Evolutionary conservation across 2,113 vertebrate species (phyloP), one percentile per base, ranked within the genome.

Genomic region (Hiodon tergisus): DNA sequence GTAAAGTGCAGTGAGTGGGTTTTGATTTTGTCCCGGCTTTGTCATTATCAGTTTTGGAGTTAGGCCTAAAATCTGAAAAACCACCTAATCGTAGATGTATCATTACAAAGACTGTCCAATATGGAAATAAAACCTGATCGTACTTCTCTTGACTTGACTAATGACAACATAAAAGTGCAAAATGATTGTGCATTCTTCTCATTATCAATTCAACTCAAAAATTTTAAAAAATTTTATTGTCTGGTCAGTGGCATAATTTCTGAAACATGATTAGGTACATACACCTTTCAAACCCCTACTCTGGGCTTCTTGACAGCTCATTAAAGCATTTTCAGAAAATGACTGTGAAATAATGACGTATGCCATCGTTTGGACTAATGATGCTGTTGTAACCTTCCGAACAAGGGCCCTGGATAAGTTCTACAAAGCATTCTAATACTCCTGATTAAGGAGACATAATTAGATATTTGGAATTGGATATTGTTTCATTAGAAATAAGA

Each of bases 291-390:
- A 67, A 48, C 55, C 0, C 66, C 14, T 51, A 13, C 51, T 54
- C 62, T 66, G 52, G 54, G 55, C 14, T 55, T 53, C 73, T 53
- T 67, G 73, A 46, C 53, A 67, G 17, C 61, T 67, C 73, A 74
- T 75, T 68, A 75, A 75, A 71, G 68, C 54, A 51, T 31, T 59
- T 68, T 75, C 65, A 67, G 9, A 17, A 58, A 68, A 16, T 50
- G 54, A 66, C 74, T 60, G 54, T 61, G 66, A 75, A 68, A 75
- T 75, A 75, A 75, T 75, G 73, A 68, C 73, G 54, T 59, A 54
- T 68, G 73, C 68, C 65, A 76, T 57, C 53, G 50, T 58, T 57
- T n/a, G 61, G 58, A 46, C 66, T 69, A 76, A 76, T 51, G 57
- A 69, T 76, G 67, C 47, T 50, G 54, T 58, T 67, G 73, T 75